phyloP scores from a whole-genome alignment of 2,888 invertebrate species.

The Polydrusus tereticollis region DNA sequence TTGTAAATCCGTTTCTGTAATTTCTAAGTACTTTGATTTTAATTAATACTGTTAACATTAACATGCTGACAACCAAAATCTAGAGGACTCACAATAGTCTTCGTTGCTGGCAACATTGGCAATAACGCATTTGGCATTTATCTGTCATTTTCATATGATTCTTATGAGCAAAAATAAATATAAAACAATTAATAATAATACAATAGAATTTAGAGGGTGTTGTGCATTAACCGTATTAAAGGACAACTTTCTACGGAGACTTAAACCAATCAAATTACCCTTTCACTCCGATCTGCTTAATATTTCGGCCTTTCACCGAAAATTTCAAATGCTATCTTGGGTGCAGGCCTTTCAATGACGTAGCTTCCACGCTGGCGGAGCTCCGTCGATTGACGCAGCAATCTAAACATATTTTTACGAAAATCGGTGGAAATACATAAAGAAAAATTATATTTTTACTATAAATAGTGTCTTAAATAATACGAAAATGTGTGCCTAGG shows the following conservation, averaged over 20 bases:
- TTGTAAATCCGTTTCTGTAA: no score
- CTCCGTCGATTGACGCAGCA: slow-evolving; percentile 23
- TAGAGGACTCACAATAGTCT: no score
- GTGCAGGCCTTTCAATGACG: slow-evolving; percentile 38
- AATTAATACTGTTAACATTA: no score
- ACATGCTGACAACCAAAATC: no score
- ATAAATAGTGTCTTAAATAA: slow-evolving; percentile 20
- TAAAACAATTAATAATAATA: background rate
- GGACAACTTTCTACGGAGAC: slow-evolving; percentile 10
- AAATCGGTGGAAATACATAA: slow-evolving; percentile 33
- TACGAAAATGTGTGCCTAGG: slow-evolving; percentile 26
- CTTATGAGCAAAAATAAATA: background rate
- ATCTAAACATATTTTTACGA: slow-evolving; percentile 21
- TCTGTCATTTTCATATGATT: slow-evolving; percentile 8
- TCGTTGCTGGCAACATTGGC: no score
- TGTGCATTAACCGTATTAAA: slow-evolving; percentile 6
- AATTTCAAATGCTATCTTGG: slow-evolving; percentile 14
- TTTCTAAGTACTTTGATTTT: no score
- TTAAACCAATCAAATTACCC: slow-evolving; percentile 13
- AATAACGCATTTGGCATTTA: background rate
- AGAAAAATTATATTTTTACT: slow-evolving; percentile 21
- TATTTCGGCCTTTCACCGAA: slow-evolving; percentile 16
- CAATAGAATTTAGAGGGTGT: slow-evolving; percentile 3
- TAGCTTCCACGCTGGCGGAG: slow-evolving; percentile 46
- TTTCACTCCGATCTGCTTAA: background rate